A percentile compares a stretch with the other conserved stretches of the same genome.
phyloP scores from a whole-genome alignment of 1,140 invertebrate species.

The Apis dorsata region DNA sequence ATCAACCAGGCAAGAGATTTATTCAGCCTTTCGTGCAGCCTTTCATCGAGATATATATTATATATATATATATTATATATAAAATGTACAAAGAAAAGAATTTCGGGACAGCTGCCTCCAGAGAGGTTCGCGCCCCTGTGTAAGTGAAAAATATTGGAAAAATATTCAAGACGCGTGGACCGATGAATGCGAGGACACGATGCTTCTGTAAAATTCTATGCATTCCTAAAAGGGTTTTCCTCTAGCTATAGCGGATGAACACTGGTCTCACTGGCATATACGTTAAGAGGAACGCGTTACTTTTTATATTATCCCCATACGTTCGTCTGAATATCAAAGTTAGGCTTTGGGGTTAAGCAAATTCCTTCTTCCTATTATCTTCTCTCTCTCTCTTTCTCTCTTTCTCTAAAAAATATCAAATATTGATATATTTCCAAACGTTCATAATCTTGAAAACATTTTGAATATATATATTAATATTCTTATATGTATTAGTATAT shows the following conservation, averaged over 20 bases:
- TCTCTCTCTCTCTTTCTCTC: background rate
- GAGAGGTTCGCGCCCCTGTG: background rate
- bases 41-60: no score
- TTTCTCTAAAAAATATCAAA: background rate
- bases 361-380: background rate
- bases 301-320: background rate
- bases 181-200: slow-evolving; percentile 25
- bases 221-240: slow-evolving; percentile 27
- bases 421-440: no score
- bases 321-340: slow-evolving; percentile 1
- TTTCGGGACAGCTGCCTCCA: background rate
- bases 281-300: background rate
- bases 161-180: slow-evolving; percentile 23
- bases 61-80: no score
- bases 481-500: no score
- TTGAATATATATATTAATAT: no score
- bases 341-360: background rate
- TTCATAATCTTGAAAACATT: no score
- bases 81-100: background rate
- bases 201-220: slow-evolving; percentile 55
- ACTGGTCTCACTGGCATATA: background rate
- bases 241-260: background rate
- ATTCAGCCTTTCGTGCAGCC: background rate
- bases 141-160: slow-evolving; percentile 41
- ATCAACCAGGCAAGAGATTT: background rate